Conservation (phyloP, 1,140 invertebrate species). For the Drosophila sechellia region DNA sequence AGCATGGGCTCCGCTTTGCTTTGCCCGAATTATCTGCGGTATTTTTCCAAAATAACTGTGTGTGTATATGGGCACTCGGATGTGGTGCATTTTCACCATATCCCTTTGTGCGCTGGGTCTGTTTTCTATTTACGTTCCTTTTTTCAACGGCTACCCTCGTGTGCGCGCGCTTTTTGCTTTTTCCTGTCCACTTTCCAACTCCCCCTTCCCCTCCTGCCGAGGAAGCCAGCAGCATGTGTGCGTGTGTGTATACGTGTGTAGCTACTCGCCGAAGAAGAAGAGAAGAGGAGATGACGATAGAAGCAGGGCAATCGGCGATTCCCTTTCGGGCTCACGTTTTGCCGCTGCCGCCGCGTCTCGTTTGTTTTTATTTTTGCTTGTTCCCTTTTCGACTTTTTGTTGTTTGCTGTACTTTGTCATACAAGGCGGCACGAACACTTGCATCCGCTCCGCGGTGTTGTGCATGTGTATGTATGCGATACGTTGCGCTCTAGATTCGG, state of each 20-base stretch:
- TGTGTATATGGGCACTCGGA: constrained; percentile 9
- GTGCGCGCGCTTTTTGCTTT: constrained; percentile 81
- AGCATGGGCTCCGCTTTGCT: constrained; percentile 4
- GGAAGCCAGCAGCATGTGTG: neutral
- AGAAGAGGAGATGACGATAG: constrained; percentile 4
- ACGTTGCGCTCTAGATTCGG: constrained; percentile 55
- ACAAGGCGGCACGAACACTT: constrained; percentile 43
- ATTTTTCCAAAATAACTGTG: constrained; percentile 68
- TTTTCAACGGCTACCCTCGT: constrained; percentile 64
- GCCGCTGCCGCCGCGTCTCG: constrained; percentile 68
- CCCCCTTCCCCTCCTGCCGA: constrained; percentile 16
- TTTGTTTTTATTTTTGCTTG: constrained; percentile 81
- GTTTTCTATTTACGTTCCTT: constrained; percentile 60
- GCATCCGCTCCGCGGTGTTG: constrained; percentile 16
- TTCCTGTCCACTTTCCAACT: constrained; percentile 42
- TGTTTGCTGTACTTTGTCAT: constrained; percentile 80
- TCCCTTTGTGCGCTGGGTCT: constrained; percentile 23
- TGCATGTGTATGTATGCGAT: constrained; percentile 16
- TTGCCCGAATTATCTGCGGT: constrained; percentile 68
- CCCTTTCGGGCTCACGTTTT: constrained; percentile 64
- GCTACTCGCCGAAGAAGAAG: constrained; percentile 46
- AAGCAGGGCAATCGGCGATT: constrained; percentile 42
- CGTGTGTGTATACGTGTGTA: constrained; percentile 50
- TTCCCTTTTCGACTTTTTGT: constrained; percentile 80
- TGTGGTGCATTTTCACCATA: constrained; percentile 39